phyloP scores from a whole-genome alignment of 1,140 invertebrate species.

The Camponotus vicinus region DNA sequence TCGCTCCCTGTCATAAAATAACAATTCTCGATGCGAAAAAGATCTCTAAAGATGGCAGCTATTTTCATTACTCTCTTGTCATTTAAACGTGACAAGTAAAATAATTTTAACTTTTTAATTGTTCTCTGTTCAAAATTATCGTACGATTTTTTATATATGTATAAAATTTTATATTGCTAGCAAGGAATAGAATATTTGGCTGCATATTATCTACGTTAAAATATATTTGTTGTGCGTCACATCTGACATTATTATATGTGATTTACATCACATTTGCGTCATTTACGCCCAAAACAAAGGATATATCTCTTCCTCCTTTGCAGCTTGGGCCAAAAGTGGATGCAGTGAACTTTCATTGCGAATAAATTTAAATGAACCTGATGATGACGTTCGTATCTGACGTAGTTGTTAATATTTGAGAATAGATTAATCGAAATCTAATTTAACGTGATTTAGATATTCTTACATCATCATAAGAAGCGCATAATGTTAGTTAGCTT shows the following conservation, averaged over 20 bases:
- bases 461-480: not conserved
- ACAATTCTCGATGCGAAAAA: conserved; percentile 46
- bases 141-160: not conserved
- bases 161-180: not conserved
- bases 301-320: not conserved
- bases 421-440: not conserved
- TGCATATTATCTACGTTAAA: not conserved
- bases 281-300: not conserved
- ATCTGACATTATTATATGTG: not conserved
- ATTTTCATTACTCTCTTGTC: not conserved
- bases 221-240: not conserved
- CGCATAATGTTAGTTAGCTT: not conserved
- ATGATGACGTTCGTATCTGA: not conserved
- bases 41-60: not conserved
- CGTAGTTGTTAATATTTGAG: not conserved
- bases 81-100: not conserved
- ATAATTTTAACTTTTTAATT: conserved; percentile 1
- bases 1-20: conserved; percentile 52
- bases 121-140: not conserved
- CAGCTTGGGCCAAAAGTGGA: not conserved
- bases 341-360: not conserved
- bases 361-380: conserved; percentile 6
- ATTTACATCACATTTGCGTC: conserved; percentile 1
- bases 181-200: not conserved
- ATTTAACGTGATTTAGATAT: not conserved